phyloP scores from a whole-genome alignment of 2,888 invertebrate genomes.

The Doris montereyensis region DNA sequence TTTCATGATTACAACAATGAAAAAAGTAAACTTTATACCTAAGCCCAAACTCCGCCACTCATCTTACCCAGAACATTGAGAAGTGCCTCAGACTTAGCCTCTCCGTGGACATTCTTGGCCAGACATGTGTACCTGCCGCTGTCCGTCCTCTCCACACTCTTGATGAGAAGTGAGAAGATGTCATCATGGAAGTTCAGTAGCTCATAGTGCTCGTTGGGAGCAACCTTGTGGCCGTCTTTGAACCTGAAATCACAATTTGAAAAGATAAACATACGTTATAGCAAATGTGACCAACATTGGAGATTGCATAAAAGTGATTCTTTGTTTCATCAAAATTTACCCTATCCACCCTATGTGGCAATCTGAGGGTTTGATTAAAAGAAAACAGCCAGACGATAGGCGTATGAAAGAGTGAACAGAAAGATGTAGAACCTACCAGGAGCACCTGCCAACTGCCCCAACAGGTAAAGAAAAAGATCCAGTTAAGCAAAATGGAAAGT shows the following conservation, averaged over 20 bases:
- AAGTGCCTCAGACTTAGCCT: slow-evolving; percentile 66
- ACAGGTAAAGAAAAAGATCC: too few relatives aligned
- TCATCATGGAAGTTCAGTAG: slow-evolving; percentile 66
- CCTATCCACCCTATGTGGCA: too few relatives aligned
- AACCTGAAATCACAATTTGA: too few relatives aligned
- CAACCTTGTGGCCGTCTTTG: slow-evolving; percentile 66
- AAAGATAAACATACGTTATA: neutral
- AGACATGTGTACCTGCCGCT: slow-evolving; percentile 86
- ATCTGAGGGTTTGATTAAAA: neutral
- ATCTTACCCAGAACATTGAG: slow-evolving; percentile 65
- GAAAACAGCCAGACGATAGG: too few relatives aligned
- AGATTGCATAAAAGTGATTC: neutral
- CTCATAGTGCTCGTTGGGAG: slow-evolving; percentile 57
- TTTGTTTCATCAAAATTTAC: too few relatives aligned
- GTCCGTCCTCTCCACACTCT: slow-evolving; percentile 69
- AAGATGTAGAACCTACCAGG: too few relatives aligned
- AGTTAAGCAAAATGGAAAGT: too few relatives aligned
- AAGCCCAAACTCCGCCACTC: too few relatives aligned
- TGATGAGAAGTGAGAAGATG: slow-evolving; percentile 72
- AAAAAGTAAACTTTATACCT: too few relatives aligned
- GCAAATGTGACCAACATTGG: neutral
- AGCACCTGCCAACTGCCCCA: too few relatives aligned
- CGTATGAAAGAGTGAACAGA: too few relatives aligned
- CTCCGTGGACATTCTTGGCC: slow-evolving; percentile 85
- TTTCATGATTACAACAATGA: too few relatives aligned